Base-by-base conservation (phyloP, 23 tunicate genomes). In the Ciona savignyi region DNA sequence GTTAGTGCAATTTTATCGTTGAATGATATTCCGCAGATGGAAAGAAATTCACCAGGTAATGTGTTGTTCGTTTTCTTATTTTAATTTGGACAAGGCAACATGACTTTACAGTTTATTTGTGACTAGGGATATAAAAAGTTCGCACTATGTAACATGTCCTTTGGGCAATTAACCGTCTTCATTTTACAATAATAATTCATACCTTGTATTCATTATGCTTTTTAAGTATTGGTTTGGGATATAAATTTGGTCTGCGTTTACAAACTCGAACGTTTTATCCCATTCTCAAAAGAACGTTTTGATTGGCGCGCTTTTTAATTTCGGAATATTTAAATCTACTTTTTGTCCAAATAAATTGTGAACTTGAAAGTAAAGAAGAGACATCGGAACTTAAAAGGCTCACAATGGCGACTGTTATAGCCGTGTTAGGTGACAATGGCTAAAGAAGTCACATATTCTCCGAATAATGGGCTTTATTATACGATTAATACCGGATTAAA, bases 1-100 rank as follows among this genome's bases (percentile, higher is more conserved):
- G 94, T 87, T 1, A 80, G 85, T 24, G 86, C 94, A 1, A 87
- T 87, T 80, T 48, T 87, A 29, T 75, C 94, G 4, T 67, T 73
- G 62, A 35, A 70, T 6, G 26, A 25, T 3, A 35, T 28, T 25
- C 2, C 63, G 2, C 27, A 68, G n/a, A n/a, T n/a, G n/a, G n/a
- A n/a, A n/a, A n/a, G n/a, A n/a, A n/a, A n/a, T n/a, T n/a, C n/a
- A n/a, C n/a, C n/a, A n/a, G n/a, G n/a, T n/a, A n/a, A n/a, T n/a
- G n/a, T n/a, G n/a, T n/a, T n/a, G n/a, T n/a, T n/a, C n/a, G n/a
- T n/a, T n/a, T n/a, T n/a, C n/a, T n/a, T n/a, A n/a, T n/a, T n/a
- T n/a, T n/a, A n/a, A n/a, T n/a, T n/a, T n/a, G n/a, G n/a, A n/a
- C n/a, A n/a, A n/a, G n/a, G n/a, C n/a, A n/a, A n/a, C n/a, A n/a